These are phyloP conservation scores for Cyprinodon brontotheroides DNA, from an alignment of 2,113 vertebrate genomes.

Conservation along the genomic window DNA sequence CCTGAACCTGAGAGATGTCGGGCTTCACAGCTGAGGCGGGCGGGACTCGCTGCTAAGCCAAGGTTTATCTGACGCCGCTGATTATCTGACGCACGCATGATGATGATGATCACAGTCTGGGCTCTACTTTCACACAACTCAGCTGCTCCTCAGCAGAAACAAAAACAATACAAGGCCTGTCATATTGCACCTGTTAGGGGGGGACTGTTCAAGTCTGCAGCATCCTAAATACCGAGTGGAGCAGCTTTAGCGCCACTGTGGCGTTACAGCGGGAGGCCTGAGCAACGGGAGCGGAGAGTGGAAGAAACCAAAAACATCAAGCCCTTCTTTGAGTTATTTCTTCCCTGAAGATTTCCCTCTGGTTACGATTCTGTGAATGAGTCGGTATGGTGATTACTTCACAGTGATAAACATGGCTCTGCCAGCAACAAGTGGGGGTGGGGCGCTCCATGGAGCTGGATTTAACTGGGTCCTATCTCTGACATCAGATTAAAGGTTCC, in stretches of 20 bases:
- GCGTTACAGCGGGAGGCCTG: not conserved
- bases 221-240: not conserved
- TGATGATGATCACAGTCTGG: not conserved
- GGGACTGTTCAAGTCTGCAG: constrained; percentile 62
- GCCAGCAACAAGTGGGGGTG: too few relatives aligned
- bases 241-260: too few relatives aligned
- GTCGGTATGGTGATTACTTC: too few relatives aligned
- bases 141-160: constrained; percentile 34
- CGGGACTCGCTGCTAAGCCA: not conserved
- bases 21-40: not conserved
- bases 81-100: constrained; percentile 16
- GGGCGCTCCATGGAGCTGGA: too few relatives aligned
- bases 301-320: not conserved
- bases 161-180: constrained; percentile 46
- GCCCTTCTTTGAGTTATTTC: not conserved
- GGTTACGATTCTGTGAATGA: too few relatives aligned
- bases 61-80: constrained; percentile 9
- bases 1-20: not conserved
- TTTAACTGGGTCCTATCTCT: too few relatives aligned
- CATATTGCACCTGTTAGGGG: constrained; percentile 71
- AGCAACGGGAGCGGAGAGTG: constrained; percentile 20
- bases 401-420: too few relatives aligned
- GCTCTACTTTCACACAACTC: constrained; percentile 29
- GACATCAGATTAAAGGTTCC: too few relatives aligned
- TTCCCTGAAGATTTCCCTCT: too few relatives aligned